These are phyloP conservation scores for Apaloderma vittatum DNA, from an alignment of 2,113 vertebrate species.

Conservation along the genomic window DNA sequence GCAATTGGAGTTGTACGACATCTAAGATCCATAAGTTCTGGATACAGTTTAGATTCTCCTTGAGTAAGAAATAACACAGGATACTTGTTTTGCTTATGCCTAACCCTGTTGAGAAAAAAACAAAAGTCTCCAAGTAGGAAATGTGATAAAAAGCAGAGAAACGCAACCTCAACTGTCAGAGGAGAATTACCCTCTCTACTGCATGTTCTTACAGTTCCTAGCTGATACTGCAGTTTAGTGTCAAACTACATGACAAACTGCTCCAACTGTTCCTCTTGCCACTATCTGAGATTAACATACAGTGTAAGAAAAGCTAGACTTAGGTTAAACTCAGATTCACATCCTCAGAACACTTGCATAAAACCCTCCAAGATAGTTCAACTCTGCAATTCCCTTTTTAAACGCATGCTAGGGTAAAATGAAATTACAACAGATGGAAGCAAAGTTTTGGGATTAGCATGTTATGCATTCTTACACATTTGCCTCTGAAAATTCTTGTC, in stretches of 20 bases:
- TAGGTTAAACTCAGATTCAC: not conserved
- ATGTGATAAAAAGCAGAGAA: not conserved
- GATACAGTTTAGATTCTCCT: conserved; percentile 89
- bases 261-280: not conserved
- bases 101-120: conserved; percentile 83
- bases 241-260: not conserved
- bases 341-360: not conserved
- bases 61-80: conserved; percentile 97
- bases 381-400: not conserved
- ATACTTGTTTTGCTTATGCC: conserved; percentile 96
- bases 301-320: not conserved
- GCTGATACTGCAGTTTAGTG: not conserved
- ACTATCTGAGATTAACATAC: not conserved
- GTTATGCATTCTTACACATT: not conserved
- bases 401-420: not conserved
- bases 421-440: not conserved
- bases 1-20: conserved; percentile 92
- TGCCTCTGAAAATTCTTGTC: not conserved
- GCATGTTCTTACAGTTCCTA: not conserved
- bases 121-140: not conserved
- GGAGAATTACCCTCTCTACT: not conserved
- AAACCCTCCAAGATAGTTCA: not conserved
- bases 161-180: not conserved
- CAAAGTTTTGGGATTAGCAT: not conserved
- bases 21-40: conserved; percentile 95